Evolutionary conservation across 2,113 vertebrate species (phyloP), one percentile per base, ranked within the genome.

Genomic region (Heliornis fulica): DNA sequence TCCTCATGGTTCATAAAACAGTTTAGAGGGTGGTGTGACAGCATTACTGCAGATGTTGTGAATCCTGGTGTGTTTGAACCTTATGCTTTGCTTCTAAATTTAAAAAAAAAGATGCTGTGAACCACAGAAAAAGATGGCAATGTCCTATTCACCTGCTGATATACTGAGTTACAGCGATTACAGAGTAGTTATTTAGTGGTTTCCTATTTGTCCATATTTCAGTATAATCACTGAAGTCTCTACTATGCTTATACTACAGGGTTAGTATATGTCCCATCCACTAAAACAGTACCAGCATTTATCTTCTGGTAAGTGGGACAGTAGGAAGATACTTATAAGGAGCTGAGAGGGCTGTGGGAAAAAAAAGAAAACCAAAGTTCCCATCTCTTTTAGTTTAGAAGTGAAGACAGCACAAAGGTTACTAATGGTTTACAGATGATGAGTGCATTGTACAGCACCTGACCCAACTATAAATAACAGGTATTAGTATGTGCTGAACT

Each of bases 1-100:
- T 76, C 87, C 68, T 91, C 38, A 15, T 40, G 51, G 69, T 48
- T 95, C 78, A 76, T 65, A 59, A 89, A 83, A 70, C 25, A 43
- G 34, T 56, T 63, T 64, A 83, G 38, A 68, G 46, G 12, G 22
- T 81, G 50, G 28, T 76, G 88, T 84, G 64, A 75, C 48, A 94
- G 74, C 32, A n/a, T 80, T 87, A 46, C 68, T 75, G 45, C 29
- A 87, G 91, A 54, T 19, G 68, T n/a, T 65, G 69, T 59, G 65
- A 83, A 87, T 60, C 40, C 38, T 9, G 1, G 8, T 57, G 32
- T 11, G 1, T 38, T 48, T 89, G 65, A 87, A 76, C 79, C 63
- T 85, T 71, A 32, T 45, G 36, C 23, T 89, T 61, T 63, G 48
- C 23, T 50, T 79, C 53, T 89, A 38, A 64, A 79, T 90, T 16